Conservation (phyloP, 2,888 invertebrate species). For the Polymixis lichenea region DNA sequence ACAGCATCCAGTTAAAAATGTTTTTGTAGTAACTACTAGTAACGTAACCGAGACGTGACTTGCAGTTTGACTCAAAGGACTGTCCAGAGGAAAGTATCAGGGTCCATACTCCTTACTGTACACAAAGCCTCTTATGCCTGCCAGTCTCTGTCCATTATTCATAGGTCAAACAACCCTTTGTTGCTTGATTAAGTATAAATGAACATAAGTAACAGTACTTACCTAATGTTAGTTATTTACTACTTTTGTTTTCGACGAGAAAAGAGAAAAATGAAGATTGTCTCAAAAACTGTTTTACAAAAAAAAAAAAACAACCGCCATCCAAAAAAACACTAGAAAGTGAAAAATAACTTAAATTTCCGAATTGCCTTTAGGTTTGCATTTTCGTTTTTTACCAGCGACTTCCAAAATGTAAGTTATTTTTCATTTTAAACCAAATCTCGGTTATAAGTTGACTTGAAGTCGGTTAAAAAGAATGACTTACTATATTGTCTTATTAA, state of each 20-base stretch:
- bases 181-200: not conserved
- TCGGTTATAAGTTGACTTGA: too few relatives aligned
- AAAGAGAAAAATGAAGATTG: not conserved
- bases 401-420: too few relatives aligned
- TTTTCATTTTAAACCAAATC: too few relatives aligned
- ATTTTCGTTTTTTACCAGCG: too few relatives aligned
- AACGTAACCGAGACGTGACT: not conserved
- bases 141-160: not conserved
- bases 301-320: too few relatives aligned
- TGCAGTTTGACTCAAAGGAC: slow-evolving; percentile 14
- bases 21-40: not conserved
- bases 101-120: too few relatives aligned
- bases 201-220: not conserved
- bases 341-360: too few relatives aligned
- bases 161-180: not conserved
- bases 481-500: not conserved
- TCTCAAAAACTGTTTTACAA: too few relatives aligned
- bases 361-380: too few relatives aligned
- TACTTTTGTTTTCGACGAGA: not conserved
- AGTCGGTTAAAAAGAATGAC: not conserved
- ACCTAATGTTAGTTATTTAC: not conserved
- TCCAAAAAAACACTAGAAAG: too few relatives aligned
- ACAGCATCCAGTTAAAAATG: not conserved
- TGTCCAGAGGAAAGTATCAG: not conserved
- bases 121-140: slow-evolving; percentile 4